Conservation (phyloP, 1,140 invertebrate genomes). For the Armadillidium nasatum region DNA sequence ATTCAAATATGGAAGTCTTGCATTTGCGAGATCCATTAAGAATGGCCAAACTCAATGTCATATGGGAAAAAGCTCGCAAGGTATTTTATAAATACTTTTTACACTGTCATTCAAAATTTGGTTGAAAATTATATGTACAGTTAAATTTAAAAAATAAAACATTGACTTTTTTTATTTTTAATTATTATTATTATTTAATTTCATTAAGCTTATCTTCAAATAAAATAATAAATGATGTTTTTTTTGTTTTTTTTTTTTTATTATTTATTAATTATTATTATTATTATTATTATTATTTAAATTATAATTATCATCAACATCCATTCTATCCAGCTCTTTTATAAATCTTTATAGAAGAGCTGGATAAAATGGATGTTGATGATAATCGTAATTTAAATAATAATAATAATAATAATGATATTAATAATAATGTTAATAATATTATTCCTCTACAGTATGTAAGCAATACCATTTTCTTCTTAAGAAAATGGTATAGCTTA, state of each 20-base stretch:
- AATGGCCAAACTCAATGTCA: constrained; percentile 75
- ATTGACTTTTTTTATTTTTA: neutral
- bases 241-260: neutral
- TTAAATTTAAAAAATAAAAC: too few relatives aligned
- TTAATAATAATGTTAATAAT: too few relatives aligned
- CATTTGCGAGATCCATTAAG: constrained; percentile 60
- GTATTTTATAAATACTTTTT: constrained; percentile 55
- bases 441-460: neutral
- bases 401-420: too few relatives aligned
- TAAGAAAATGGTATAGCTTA: neutral
- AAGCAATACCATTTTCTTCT: too few relatives aligned
- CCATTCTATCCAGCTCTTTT: too few relatives aligned
- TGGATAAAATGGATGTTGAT: too few relatives aligned
- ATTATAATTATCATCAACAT: too few relatives aligned
- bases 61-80: constrained; percentile 77
- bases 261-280: too few relatives aligned
- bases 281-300: too few relatives aligned
- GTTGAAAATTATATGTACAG: neutral
- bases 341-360: too few relatives aligned
- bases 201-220: neutral
- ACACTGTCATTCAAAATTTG: constrained; percentile 1
- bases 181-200: neutral
- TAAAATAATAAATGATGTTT: neutral
- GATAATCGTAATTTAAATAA: too few relatives aligned
- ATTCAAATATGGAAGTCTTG: neutral